Conservation (phyloP, 2,113 vertebrate genomes). For the Condylura cristata region DNA sequence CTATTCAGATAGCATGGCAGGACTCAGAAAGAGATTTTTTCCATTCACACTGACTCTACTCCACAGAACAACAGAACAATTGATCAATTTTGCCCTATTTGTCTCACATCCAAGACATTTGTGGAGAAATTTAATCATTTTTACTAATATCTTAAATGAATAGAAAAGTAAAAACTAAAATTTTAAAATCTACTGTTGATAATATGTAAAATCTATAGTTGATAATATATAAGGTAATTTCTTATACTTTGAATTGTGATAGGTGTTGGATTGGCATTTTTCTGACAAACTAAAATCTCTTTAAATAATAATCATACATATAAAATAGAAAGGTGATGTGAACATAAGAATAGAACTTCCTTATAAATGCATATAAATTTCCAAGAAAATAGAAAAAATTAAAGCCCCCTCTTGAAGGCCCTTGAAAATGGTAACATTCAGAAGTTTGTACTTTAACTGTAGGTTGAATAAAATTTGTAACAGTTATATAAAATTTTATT, state of each 20-base stretch:
- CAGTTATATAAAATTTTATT: not conserved
- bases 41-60: not conserved
- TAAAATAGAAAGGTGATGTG: not conserved
- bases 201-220: not conserved
- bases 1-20: not conserved
- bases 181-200: not conserved
- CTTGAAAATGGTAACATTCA: not conserved
- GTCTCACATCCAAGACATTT: not conserved
- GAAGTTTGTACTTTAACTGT: not conserved
- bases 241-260: not conserved
- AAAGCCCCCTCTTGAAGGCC: not conserved
- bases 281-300: not conserved
- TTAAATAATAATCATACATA: not conserved
- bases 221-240: not conserved
- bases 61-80: not conserved
- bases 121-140: not conserved
- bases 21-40: not conserved
- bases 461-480: accelerated
- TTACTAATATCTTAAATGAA: not conserved
- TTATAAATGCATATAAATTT: not conserved
- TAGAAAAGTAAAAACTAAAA: not conserved
- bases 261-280: not conserved
- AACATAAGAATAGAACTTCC: not conserved
- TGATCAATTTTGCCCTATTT: not conserved
- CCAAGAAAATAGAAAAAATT: not conserved